Evolutionary conservation across 1,140 invertebrate species (phyloP), one percentile per base, ranked within the genome.

Genomic region (Chionoecetes opilio): DNA sequence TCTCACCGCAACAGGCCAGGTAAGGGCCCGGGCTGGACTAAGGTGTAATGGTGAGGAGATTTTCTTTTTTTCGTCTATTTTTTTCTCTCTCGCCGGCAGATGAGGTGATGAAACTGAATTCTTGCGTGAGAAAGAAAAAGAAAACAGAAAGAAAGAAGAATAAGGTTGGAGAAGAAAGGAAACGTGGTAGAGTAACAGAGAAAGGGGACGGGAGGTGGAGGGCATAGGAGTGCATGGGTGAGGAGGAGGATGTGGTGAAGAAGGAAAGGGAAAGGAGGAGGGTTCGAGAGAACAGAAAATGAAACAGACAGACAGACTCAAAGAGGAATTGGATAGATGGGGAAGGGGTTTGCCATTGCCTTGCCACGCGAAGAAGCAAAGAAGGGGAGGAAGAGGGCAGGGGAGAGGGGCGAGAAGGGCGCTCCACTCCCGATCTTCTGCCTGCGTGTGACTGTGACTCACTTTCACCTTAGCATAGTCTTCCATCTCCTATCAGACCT

Each of bases 391-490:
- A 75, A 26, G 63, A 75, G n/a, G 63, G 21, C 5, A 21, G 21
- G 63, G n/a, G n/a, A 26, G 63, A 75, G n/a, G 63, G 21, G n/a
- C 21, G n/a, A 5, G 21, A 75, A 75, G 21, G 63, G 63, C 63
- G 63, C 6, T 21, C 11, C 63, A 75, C 26, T n/a, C 63, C 63
- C 63, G 63, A 75, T 75, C 63, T 75, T 75, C 63, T 75, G 63
- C 63, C 26, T 8, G n/a, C n/a, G 63, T 75, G 21, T 75, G 63
- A 75, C 63, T 75, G 63, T 75, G 63, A 75, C n/a, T 75, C 63
- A 75, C 63, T 75, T 75, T 75, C 63, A 75, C 63, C 63, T 75
- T 26, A 75, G 63, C 63, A 75, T 75, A 75, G 26, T 75, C 63
- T n/a, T 75, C 63, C n/a, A 17, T 75, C 46, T 75, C 63, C 63